Evolutionary conservation across 2,113 vertebrate genomes (phyloP), one percentile per base, ranked within the genome.

Genomic region (Psilopsiagon aymara): DNA sequence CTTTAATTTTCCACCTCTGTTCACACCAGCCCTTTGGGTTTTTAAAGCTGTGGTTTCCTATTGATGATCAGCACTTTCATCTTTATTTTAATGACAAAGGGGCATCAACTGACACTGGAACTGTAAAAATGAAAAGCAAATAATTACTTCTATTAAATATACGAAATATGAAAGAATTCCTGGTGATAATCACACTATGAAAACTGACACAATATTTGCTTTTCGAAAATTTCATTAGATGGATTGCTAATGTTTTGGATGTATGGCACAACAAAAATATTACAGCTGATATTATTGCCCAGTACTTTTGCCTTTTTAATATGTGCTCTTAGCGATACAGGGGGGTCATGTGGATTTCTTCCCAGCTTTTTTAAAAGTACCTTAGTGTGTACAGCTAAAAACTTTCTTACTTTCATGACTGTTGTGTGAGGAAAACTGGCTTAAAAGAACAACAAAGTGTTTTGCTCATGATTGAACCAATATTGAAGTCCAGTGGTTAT

Each of bases 1-100:
- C 98, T 99, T 99, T 99, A 98, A 99, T 99, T 99, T 99, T 98
- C 99, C 98, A 99, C 99, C 98, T 99, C 99, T 99, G 98, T 99
- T 99, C 99, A 98, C 99, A 98, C 97, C 98, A 98, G 98, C 99
- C 99, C 98, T 99, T 98, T 99, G 98, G 99, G 98, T 99, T 98
- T 98, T 99, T 98, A 98, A 98, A 98, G 98, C 98, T 98, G 98
- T 98, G 98, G 98, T 98, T 97, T 98, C 97, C 99, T 98, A 99
- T 99, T 99, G 99, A 99, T 99, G 99, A 99, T 99, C 99, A 98
- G 98, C 98, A 98, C 98, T 99, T 99, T 99, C 98, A 99, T 99
- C 98, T 98, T 98, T 98, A 98, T 99, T 98, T 98, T 98, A 98
- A 99, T 98, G 97, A 98, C 98, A 98, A 98, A 98, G 98, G 98